Conservation (phyloP, 2,113 vertebrate species). For the Micronycteris hirsuta region DNA sequence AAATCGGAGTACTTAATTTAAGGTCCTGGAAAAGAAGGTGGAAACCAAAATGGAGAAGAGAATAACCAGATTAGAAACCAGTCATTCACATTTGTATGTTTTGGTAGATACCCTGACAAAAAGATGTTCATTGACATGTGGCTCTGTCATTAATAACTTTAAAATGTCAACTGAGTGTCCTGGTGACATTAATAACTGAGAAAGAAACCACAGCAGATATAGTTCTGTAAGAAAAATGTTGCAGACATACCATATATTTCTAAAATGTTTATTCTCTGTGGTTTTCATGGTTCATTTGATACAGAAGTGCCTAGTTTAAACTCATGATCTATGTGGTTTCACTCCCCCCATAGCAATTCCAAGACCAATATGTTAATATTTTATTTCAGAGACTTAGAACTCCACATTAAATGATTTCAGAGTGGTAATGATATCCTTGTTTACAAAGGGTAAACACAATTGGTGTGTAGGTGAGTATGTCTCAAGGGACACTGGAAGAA, state of each 20-base stretch:
- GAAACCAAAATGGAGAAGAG: conserved; percentile 9
- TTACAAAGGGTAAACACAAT: neutral
- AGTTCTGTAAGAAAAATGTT: conserved; percentile 38
- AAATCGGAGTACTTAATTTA: neutral
- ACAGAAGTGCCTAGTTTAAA: conserved; percentile 20
- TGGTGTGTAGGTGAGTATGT: neutral
- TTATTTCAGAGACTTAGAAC: conserved; percentile 22
- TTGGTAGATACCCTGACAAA: conserved; percentile 4
- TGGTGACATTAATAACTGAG: conserved; percentile 51
- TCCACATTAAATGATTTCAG: neutral
- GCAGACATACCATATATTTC: conserved; percentile 22
- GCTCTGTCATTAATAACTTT: conserved; percentile 45
- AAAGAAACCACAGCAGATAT: conserved; percentile 29
- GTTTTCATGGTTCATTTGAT: conserved; percentile 50
- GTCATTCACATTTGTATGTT: conserved; percentile 5
- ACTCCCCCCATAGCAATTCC: neutral
- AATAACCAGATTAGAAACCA: conserved; percentile 8
- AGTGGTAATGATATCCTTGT: neutral
- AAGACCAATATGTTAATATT: conserved; percentile 29
- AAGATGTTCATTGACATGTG: conserved; percentile 23
- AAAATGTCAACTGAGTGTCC: conserved; percentile 47
- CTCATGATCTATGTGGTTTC: neutral
- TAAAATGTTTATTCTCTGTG: conserved; percentile 26
- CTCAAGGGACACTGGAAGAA: neutral
- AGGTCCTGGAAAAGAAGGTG: neutral